Percentiles rank a stretch among this genome's conserved stretches.
Evolutionary conservation across 2,888 invertebrate genomes (phyloP).

Genomic region (Chrysolina oricalcia): DNA sequence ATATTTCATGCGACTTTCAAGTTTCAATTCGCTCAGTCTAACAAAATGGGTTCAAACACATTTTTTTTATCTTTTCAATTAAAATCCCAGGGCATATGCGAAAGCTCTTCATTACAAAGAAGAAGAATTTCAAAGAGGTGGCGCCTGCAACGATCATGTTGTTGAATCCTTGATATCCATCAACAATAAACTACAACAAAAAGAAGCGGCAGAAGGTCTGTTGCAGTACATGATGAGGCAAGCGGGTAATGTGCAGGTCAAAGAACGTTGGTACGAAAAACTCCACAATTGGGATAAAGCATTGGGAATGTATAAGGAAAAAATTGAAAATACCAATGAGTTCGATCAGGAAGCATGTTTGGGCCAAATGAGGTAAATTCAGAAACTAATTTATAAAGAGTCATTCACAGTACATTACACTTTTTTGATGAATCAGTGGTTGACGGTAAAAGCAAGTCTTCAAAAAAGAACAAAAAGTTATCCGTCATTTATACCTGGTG

Average conservation of each 20-base stretch:
- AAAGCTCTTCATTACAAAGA: conserved; percentile 93
- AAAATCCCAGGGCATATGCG: conserved; percentile 76
- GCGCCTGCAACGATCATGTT: conserved; percentile 79
- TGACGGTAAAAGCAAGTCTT: no score
- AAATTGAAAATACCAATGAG: conserved; percentile 76
- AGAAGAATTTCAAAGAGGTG: conserved; percentile 91
- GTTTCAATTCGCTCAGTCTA: no score
- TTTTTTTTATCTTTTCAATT: neutral
- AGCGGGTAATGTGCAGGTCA: conserved; percentile 75
- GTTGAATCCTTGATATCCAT: conserved; percentile 96
- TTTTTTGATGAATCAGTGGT: neutral
- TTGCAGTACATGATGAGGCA: conserved; percentile 92
- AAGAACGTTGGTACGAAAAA: conserved; percentile 98
- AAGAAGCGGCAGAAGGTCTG: conserved; percentile 96
- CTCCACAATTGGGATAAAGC: conserved; percentile 99
- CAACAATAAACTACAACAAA: conserved; percentile 98
- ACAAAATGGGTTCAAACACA: neutral
- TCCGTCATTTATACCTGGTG: no score
- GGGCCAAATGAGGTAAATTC: conserved; percentile 86
- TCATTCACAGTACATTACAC: neutral
- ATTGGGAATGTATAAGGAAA: conserved; percentile 87
- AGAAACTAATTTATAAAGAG: no score
- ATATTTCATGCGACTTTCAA: no score
- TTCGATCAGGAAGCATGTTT: conserved; percentile 85
- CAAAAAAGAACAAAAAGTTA: no score